Evolutionary conservation across 1,140 invertebrate genomes (phyloP), one percentile per base, ranked within the genome.

Genomic region (Coelopa frigida): DNA sequence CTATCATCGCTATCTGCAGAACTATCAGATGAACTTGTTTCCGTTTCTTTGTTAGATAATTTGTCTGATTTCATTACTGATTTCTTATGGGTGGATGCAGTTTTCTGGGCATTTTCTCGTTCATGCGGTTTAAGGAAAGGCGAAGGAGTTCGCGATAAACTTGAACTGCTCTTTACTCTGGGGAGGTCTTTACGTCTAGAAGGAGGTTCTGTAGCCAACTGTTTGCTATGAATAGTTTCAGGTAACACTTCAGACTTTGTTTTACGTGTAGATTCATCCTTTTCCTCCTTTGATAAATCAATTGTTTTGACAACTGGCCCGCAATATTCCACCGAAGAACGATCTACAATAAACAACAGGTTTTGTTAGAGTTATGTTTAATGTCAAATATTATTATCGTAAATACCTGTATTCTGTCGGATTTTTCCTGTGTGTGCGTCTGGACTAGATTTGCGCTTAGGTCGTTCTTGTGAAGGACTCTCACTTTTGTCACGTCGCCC

Each of bases 91-190:
- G 18, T 21, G 2, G 21, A 15, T 10, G 14, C 11, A 12, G 29
- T 14, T 18, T 8, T 18, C 32, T 27, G 5, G 31, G 23, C 29
- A 12, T 45, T 36, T 27, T 39, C 52, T 15, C 67, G 58, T 61
- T 86, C 84, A 53, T 84, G 79, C 38, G 82, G 81, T 68, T 85
- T 84, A 46, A 86, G 78, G 68, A 87, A 87, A 36, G 85, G 84
- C 17, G 84, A 87, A 17, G 85, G 84, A 2, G 85, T 87, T 48
- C 85, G 76, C 7, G 84, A 87, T 15, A 87, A 71, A 57, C 84
- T 87, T 67, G 77, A 17, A 38, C 42, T 56, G 18, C 23, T 48
- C 32, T 12, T 37, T 23, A 35, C 18, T 44, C 46, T 12, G 32
- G 18, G 10, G 23, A 15, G 17, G 41, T 24, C 36, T 44, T 33